These are phyloP conservation scores for Trematomus bernacchii DNA, from an alignment of 2,797 vertebrate genomes.

Conservation along the genomic window DNA sequence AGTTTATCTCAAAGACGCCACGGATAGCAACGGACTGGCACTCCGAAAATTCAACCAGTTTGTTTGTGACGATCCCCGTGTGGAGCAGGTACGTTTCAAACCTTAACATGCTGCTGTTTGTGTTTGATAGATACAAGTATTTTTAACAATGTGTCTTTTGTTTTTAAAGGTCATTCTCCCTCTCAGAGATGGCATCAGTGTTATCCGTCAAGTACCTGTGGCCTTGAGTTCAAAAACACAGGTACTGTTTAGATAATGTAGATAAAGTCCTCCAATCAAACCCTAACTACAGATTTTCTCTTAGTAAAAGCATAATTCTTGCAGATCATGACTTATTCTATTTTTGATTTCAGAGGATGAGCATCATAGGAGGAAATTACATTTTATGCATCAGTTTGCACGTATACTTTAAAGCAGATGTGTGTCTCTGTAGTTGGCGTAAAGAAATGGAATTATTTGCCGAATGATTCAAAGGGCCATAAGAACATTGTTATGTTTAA, in stretches of 20 bases:
- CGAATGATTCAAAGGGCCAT: too few relatives aligned
- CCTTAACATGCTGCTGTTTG: background rate
- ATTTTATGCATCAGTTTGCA: too few relatives aligned
- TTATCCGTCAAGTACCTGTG: conserved; percentile 76
- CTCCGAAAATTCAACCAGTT: conserved; percentile 86
- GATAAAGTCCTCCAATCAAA: background rate
- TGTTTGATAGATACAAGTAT: background rate
- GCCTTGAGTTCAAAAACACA: conserved; percentile 45
- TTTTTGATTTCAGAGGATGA: too few relatives aligned
- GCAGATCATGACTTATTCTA: background rate
- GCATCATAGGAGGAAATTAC: too few relatives aligned
- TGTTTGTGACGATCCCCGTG: conserved; percentile 80
- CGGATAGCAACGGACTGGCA: conserved; percentile 84
- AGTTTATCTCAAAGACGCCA: conserved; percentile 85
- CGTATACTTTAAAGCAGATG: too few relatives aligned
- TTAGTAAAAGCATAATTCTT: background rate
- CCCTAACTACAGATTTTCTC: background rate
- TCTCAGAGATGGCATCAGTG: conserved; percentile 84
- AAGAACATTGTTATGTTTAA: too few relatives aligned
- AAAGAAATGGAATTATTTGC: too few relatives aligned
- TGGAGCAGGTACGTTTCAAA: conserved; percentile 81
- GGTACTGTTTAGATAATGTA: conserved; percentile 58
- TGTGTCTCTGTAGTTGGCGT: too few relatives aligned
- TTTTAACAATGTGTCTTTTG: background rate
- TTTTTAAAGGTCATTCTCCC: conserved; percentile 84